Conservation (phyloP, 2,113 vertebrate species). For the Damaliscus lunatus region DNA sequence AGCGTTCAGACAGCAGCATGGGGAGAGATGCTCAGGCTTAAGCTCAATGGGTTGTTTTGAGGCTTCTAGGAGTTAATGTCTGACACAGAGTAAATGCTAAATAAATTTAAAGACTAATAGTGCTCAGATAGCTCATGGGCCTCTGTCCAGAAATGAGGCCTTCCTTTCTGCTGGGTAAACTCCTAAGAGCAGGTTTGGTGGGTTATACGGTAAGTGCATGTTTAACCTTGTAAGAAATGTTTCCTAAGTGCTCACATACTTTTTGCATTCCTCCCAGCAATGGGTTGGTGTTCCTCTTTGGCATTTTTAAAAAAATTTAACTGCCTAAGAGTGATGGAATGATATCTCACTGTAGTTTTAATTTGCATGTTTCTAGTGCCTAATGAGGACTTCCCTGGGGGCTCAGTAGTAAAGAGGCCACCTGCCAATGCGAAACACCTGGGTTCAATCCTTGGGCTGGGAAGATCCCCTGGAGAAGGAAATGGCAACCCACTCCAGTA, state of each 20-base stretch:
- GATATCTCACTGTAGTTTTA: neutral
- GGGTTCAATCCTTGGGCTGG: neutral
- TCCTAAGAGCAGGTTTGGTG: neutral
- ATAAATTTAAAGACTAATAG: neutral
- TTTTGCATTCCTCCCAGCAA: neutral
- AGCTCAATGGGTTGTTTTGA: neutral
- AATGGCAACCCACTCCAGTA: neutral
- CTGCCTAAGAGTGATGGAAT: neutral
- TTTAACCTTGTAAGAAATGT: neutral
- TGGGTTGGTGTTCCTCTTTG: neutral
- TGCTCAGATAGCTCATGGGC: neutral
- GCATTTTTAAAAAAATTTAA: neutral
- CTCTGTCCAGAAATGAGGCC: neutral
- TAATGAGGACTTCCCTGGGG: neutral
- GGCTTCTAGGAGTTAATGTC: neutral
- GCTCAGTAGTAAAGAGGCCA: neutral
- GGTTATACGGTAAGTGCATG: neutral
- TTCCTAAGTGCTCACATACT: neutral
- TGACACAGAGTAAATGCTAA: neutral
- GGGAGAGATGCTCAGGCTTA: neutral
- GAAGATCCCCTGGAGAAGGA: neutral
- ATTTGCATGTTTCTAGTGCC: neutral
- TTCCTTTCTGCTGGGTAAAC: neutral
- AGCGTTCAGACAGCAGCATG: fast-evolving
- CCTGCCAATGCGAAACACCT: neutral